phyloP scores from a whole-genome alignment of 2,888 invertebrate genomes.

The Andrena bicolor region DNA sequence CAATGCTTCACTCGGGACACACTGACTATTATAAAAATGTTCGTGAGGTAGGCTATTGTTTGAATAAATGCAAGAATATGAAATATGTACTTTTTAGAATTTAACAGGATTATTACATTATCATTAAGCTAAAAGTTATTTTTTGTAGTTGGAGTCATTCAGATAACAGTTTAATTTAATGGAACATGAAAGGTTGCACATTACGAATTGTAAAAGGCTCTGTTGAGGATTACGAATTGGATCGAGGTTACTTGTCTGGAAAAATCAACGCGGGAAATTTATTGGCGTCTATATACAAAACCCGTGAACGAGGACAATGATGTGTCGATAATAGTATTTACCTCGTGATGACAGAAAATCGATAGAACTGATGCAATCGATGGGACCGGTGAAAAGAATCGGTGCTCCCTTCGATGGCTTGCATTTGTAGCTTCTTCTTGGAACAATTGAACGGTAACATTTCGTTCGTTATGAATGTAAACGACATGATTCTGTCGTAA shows the following conservation, averaged over 20 bases:
- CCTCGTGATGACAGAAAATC: conserved; percentile 58
- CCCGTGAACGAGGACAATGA: conserved; percentile 40
- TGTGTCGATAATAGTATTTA: conserved; percentile 52
- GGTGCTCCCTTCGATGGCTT: not conserved
- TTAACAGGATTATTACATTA: too few relatives aligned
- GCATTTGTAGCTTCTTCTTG: not conserved
- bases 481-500: not conserved
- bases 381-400: conserved; percentile 21
- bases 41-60: not conserved
- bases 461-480: not conserved
- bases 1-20: not conserved
- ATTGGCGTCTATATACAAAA: conserved; percentile 23
- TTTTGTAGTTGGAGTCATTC: too few relatives aligned
- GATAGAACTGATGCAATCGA: conserved; percentile 70
- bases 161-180: too few relatives aligned
- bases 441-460: not conserved
- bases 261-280: not conserved
- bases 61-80: too few relatives aligned
- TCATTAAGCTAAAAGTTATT: too few relatives aligned
- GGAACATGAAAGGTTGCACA: not conserved
- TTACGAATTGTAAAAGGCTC: not conserved
- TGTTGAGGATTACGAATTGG: not conserved
- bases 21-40: not conserved
- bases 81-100: too few relatives aligned
- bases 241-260: not conserved